phyloP scores from a whole-genome alignment of 2,113 vertebrate species.

The Scopus umbretta region DNA sequence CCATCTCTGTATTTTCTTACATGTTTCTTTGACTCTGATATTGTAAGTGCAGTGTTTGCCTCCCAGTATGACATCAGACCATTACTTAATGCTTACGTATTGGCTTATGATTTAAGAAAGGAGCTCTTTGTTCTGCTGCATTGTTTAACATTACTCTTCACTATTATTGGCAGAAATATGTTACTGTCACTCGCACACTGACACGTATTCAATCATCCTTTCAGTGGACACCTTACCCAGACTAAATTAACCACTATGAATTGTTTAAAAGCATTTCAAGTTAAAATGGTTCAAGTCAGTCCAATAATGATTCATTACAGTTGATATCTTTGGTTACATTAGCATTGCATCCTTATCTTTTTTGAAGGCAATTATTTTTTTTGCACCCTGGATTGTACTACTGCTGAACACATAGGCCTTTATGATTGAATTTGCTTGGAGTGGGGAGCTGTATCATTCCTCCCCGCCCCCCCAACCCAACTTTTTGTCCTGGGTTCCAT shows the following conservation, averaged over 20 bases:
- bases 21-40: neutral
- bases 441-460: neutral
- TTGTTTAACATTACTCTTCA: neutral
- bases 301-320: neutral
- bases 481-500: neutral
- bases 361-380: neutral
- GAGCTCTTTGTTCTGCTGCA: neutral
- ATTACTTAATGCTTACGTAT: neutral
- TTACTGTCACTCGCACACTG: neutral
- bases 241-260: neutral
- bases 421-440: neutral
- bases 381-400: neutral
- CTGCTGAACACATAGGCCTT: neutral
- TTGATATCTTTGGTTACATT: neutral
- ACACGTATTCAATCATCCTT: neutral
- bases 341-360: neutral
- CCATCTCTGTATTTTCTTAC: neutral
- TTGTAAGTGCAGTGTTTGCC: neutral
- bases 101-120: neutral
- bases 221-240: neutral
- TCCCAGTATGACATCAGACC: neutral
- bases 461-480: too few relatives aligned
- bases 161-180: neutral
- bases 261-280: neutral
- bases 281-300: neutral